phyloP scores from a whole-genome alignment of 2,113 vertebrate genomes.

The Hemiprocne comata region DNA sequence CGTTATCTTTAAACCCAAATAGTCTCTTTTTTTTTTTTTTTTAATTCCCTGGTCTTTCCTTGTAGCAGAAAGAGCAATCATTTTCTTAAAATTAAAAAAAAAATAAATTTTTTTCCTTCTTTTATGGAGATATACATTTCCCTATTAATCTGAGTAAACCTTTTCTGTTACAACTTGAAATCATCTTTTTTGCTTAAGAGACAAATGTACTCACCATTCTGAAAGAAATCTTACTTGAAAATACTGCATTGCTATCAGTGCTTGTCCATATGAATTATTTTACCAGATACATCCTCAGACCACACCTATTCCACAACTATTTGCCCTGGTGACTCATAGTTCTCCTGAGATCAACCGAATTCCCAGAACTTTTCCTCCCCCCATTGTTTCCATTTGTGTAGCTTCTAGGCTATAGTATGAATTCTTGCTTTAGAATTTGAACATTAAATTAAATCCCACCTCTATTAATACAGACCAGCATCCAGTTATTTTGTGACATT shows the following conservation, averaged over 20 bases:
- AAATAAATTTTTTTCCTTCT: background rate
- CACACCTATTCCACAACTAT: background rate
- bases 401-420: background rate
- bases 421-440: background rate
- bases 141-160: background rate
- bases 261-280: background rate
- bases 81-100: background rate
- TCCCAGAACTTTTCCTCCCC: too few relatives aligned
- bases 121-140: background rate
- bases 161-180: background rate
- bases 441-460: background rate
- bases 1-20: background rate
- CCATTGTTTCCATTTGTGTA: background rate
- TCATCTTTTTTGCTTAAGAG: background rate
- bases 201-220: background rate
- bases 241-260: background rate
- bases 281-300: background rate
- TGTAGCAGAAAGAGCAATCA: background rate
- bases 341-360: background rate
- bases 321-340: background rate
- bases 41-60: background rate
- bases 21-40: background rate
- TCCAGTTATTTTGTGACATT: background rate
- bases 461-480: background rate
- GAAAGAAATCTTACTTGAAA: background rate